Base-by-base conservation (phyloP, 2,888 invertebrate genomes). In the Amphipoea oculea region DNA sequence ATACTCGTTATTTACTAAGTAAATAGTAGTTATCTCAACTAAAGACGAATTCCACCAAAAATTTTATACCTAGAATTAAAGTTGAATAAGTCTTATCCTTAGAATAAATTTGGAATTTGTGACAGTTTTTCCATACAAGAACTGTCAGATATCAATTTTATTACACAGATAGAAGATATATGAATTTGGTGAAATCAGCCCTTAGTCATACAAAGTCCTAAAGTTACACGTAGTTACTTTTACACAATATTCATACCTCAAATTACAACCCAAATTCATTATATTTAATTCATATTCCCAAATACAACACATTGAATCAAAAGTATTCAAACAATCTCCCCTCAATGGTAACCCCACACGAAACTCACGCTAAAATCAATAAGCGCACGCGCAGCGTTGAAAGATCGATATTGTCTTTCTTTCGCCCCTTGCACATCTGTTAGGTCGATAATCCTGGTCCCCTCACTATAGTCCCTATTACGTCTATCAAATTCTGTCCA, bases 341-440 rank as follows among this genome's bases (percentile, higher is more conserved):
- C 82, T 79, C 62, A 75, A 74, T 83, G 81, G 91, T 90, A 92
- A 94, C 94, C 94, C 94, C 89, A 92, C 80, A 89, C 90, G 63
- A 62, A 73, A 82, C 69, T 78, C 76, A 82, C 83, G 86, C 89
- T 86, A 92, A 94, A 94, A 95, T 95, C 95, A 94, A 94, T 94
- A 93, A 79, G 87, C 92, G 94, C 95, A 93, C 93, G 94, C 93
- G 94, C 93, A 88, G 87, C 86, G 91, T 90, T 90, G 91, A 92
- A 91, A 93, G 94, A 95, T 96, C 95, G 95, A 96, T 96, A 95
- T 95, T 96, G 95, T 95, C 95, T 95, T 94, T 94, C 84, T 76
- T 91, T 92, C 94, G 88, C 94, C 94, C 94, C 92, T 89, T 79
- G 81, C 89, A 94, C 95, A 96, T 96, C 95, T 96, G 96, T 93